Conservation (phyloP, 1,140 invertebrate genomes). For the Cydia splendana region DNA sequence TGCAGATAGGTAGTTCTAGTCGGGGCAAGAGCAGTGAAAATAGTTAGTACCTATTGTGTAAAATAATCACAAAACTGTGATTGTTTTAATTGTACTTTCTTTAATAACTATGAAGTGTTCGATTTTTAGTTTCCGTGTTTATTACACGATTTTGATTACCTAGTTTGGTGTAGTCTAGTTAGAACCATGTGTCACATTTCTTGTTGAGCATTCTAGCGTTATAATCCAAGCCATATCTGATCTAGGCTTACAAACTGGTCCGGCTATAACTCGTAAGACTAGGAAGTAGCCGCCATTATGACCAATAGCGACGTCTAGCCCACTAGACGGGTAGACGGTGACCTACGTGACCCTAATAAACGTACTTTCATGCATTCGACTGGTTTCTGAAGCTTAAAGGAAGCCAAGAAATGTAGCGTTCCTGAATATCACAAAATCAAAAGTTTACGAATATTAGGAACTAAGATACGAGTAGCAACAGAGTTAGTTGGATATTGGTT, state of each 20-base stretch:
- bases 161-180: neutral
- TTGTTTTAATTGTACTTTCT: too few species aligned
- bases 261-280: constrained; percentile 5
- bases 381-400: neutral
- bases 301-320: constrained; percentile 21
- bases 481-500: too few species aligned
- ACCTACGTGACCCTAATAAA: neutral
- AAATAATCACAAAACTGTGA: too few species aligned
- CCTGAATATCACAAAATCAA: neutral
- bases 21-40: too few species aligned
- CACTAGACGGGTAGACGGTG: constrained; percentile 2
- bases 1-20: too few species aligned
- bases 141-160: neutral
- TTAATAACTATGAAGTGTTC: too few species aligned
- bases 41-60: too few species aligned
- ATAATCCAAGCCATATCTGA: neutral
- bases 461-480: too few species aligned
- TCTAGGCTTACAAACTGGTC: constrained; percentile 1
- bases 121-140: neutral
- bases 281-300: constrained; percentile 3
- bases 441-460: too few species aligned
- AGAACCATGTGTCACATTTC: neutral
- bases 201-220: neutral
- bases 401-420: neutral
- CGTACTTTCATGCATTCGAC: neutral